Percentiles rank a stretch among this genome's conserved stretches.
Evolutionary conservation across 2,888 invertebrate genomes (phyloP).

Genomic region (Erebia palarica): DNA sequence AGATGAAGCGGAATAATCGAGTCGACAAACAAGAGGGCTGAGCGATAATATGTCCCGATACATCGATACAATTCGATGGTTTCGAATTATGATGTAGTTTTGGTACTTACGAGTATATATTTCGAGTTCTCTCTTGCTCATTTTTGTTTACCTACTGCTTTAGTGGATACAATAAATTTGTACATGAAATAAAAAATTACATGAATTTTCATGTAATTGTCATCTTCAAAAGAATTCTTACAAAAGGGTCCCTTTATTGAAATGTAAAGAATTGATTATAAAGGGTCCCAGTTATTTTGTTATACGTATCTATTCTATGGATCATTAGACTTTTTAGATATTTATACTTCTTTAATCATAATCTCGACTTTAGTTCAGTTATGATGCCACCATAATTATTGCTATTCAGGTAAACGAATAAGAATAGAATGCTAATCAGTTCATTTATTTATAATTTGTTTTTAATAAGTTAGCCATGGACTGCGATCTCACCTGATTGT

Average conservation of each 20-base stretch:
- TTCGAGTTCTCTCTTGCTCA: neutral
- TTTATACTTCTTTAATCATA: neutral
- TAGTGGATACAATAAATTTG: neutral
- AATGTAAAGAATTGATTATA: too few relatives aligned
- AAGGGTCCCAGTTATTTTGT: too few relatives aligned
- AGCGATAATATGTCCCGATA: conserved; percentile 59
- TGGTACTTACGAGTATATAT: neutral
- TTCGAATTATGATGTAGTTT: conserved; percentile 41
- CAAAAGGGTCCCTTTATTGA: too few relatives aligned
- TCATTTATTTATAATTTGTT: neutral
- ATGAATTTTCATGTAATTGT: too few relatives aligned
- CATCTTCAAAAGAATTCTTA: too few relatives aligned
- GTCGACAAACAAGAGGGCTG: conserved; percentile 77
- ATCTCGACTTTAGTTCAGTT: neutral
- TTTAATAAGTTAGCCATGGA: too few relatives aligned
- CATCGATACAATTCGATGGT: conserved; percentile 49
- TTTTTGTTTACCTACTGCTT: neutral
- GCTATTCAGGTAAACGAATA: neutral
- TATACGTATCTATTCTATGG: too few relatives aligned
- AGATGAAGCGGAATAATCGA: conserved; percentile 79
- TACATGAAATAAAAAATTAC: neutral
- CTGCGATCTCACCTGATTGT: too few relatives aligned
- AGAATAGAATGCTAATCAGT: neutral
- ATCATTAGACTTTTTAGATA: neutral
- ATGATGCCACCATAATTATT: neutral